phyloP scores from a whole-genome alignment of 2,888 invertebrate species.

The Strigamia transsilvanica region DNA sequence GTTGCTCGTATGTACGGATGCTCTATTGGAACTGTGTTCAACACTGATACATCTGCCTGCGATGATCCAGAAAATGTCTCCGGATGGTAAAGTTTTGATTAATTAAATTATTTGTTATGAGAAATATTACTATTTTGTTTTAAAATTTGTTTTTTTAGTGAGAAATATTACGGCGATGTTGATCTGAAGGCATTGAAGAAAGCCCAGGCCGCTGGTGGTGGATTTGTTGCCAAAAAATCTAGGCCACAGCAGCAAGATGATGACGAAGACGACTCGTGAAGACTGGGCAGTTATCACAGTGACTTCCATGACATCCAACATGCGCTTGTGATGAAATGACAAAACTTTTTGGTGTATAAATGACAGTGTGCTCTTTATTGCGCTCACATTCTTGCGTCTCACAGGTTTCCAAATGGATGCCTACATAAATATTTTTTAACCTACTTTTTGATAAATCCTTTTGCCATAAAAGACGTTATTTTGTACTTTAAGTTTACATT shows the following conservation, averaged over 20 bases:
- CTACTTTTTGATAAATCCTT: slow-evolving; percentile 1
- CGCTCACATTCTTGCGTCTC: neutral
- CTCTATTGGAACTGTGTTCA: slow-evolving; percentile 93
- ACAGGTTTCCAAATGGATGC: neutral
- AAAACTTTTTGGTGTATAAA: slow-evolving; percentile 11
- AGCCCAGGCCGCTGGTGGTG: slow-evolving; percentile 71
- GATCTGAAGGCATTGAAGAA: slow-evolving; percentile 63
- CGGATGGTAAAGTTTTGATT: slow-evolving; percentile 78
- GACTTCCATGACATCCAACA: neutral
- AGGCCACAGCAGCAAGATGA: slow-evolving; percentile 19
- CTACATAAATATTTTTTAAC: slow-evolving; percentile 3
- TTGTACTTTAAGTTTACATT: neutral
- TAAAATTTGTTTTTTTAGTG: slow-evolving; percentile 56
- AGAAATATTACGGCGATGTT: slow-evolving; percentile 59
- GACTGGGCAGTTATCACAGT: neutral
- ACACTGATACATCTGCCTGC: slow-evolving; percentile 90
- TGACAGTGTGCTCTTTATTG: slow-evolving; percentile 23
- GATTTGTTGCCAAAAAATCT: slow-evolving; percentile 46
- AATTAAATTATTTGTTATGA: neutral
- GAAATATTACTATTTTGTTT: slow-evolving; percentile 42
- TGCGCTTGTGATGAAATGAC: slow-evolving; percentile 23
- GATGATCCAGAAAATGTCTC: slow-evolving; percentile 95
- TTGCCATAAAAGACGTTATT: slow-evolving; percentile 36
- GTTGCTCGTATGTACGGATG: slow-evolving; percentile 93
- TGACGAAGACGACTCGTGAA: slow-evolving; percentile 51